phyloP scores from a whole-genome alignment of 2,888 invertebrate genomes.

The Mesoligia furuncula region DNA sequence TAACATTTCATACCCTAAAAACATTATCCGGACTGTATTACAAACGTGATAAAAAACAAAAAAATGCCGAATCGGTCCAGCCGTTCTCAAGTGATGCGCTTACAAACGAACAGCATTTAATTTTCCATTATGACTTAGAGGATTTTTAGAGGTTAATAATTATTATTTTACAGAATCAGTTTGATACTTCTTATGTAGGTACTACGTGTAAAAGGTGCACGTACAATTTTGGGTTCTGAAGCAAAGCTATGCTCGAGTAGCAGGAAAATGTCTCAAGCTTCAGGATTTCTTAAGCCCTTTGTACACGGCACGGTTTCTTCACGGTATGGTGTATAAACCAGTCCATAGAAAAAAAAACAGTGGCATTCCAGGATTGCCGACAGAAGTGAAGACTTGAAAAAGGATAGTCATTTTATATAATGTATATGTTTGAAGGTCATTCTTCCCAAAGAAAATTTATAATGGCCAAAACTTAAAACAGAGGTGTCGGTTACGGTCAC shows the following conservation, averaged over 20 bases:
- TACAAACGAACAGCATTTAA: not conserved
- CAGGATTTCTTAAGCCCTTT: not conserved
- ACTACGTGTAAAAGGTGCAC: not conserved
- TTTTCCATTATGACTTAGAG: not conserved
- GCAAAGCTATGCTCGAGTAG: not conserved
- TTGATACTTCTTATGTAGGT: too few relatives aligned
- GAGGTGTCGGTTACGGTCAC: too few relatives aligned
- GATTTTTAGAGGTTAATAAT: not conserved
- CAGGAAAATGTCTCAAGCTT: not conserved
- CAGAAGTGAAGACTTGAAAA: too few relatives aligned
- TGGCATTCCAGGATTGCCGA: too few relatives aligned
- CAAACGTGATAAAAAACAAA: not conserved
- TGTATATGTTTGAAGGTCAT: too few relatives aligned
- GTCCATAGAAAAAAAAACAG: too few relatives aligned
- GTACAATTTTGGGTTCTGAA: not conserved
- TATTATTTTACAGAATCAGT: not conserved
- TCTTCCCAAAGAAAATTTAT: too few relatives aligned
- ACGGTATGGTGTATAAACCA: not conserved
- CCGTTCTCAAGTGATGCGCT: not conserved
- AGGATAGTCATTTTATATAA: too few relatives aligned
- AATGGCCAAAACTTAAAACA: too few relatives aligned
- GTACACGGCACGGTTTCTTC: not conserved
- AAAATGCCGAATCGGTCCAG: not conserved
- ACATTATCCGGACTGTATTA: not conserved
- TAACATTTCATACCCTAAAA: not conserved